Evolutionary conservation across 2,113 vertebrate species (phyloP), one percentile per base, ranked within the genome.

Genomic region (Tilapia sparmanii): DNA sequence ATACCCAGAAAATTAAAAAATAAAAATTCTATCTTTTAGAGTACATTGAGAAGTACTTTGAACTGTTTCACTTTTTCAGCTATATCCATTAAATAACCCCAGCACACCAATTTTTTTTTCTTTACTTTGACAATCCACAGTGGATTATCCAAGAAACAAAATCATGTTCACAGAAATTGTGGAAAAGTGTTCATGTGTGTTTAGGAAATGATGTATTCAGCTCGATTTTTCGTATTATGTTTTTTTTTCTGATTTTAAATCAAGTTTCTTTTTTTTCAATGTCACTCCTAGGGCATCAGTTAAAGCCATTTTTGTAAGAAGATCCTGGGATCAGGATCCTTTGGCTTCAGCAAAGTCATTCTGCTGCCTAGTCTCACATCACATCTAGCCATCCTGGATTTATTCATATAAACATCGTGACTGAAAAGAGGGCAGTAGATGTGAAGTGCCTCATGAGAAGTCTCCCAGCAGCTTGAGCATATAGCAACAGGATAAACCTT

Each of bases 41-140:
- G 42, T 31, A 31, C 29, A 73, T 26, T 50, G 24, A 78, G 26
- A 78, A 76, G 15, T 26, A 76, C 26, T 73, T 45, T 45, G 13
- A 22, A 29, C 40, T 8, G 24, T 47, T 76, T 47, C 15, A 76
- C 6, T 76, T 47, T 76, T 50, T 76, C 15, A 50, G 15, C 26
- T 12, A 19, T 76, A 11, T 19, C 6, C 42, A 50, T 76, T 8
- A 76, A 76, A 73, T 29, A 29, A 29, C 71, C 22, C 13, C 24
- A 29, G 24, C 26, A 18, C 45, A 76, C 6, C 24, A n/a, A n/a
- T 10, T 8, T 13, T 45, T 79, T 18, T 59, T 4, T 8, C 68
- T n/a, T n/a, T n/a, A n/a, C n/a, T 87, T 88, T 54, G 95, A 95
- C 92, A 95, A 95, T 96, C 94, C 91, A 86, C 87, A 66, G 76